A percentile compares a stretch with the other conserved stretches of the same genome.
Conservation (phyloP, 2,797 vertebrate species). For the Geotrypetes seraphini region DNA sequence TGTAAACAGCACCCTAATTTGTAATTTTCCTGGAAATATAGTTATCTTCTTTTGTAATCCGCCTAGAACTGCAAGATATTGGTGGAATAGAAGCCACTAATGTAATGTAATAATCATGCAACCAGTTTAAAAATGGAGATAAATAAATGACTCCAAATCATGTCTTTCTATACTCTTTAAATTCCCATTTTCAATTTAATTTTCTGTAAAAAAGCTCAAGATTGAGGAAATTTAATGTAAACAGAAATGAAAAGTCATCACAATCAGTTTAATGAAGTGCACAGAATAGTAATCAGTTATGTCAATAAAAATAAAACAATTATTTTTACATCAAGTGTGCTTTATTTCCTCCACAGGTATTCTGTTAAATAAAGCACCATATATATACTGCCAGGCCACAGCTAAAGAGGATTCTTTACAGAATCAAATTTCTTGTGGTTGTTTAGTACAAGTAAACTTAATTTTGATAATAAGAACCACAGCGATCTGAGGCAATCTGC, state of each 20-base stretch:
- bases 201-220: slow-evolving; percentile 25
- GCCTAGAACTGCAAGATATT: too few species aligned
- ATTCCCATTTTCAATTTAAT: not conserved
- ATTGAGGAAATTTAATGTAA: slow-evolving; percentile 51
- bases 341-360: slow-evolving; percentile 94
- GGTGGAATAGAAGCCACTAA: too few species aligned
- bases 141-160: not conserved
- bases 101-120: too few species aligned
- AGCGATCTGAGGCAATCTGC: slow-evolving; percentile 81
- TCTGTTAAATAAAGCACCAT: slow-evolving; percentile 98
- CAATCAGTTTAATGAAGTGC: slow-evolving; percentile 75
- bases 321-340: slow-evolving; percentile 95
- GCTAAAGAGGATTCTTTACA: slow-evolving; percentile 97
- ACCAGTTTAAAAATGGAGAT: not conserved
- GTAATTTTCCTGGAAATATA: too few species aligned
- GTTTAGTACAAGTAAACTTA: slow-evolving; percentile 97
- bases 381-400: slow-evolving; percentile 98
- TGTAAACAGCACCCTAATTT: too few species aligned
- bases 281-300: slow-evolving; percentile 70
- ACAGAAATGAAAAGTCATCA: slow-evolving; percentile 66
- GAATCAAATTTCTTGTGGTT: slow-evolving; percentile 98
- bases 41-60: too few species aligned
- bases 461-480: slow-evolving; percentile 92
- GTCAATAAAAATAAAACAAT: slow-evolving; percentile 95
- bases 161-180: not conserved